A percentile compares a stretch with the other conserved stretches of the same genome.
Conservation (phyloP, 2,113 vertebrate genomes). For the Scytalopus superciliaris region DNA sequence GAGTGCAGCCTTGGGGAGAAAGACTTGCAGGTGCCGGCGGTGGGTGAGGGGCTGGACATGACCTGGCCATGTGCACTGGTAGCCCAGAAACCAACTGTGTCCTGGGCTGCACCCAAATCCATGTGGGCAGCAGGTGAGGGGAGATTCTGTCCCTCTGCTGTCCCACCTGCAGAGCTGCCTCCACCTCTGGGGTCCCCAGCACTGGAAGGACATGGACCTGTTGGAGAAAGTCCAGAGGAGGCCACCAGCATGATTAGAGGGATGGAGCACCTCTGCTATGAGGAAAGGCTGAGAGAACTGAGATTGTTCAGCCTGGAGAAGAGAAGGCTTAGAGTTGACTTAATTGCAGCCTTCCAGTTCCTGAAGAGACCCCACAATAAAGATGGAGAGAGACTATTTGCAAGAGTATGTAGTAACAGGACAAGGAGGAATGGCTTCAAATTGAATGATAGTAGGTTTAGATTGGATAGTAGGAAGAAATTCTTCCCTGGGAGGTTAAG, state of each 20-base stretch:
- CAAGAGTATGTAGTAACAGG: background rate
- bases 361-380: background rate
- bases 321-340: background rate
- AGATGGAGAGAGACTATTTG: background rate
- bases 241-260: no score
- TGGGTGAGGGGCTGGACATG: background rate
- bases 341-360: background rate
- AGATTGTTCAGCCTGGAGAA: background rate
- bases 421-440: background rate
- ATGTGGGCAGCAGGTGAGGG: background rate
- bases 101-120: background rate
- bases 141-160: background rate
- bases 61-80: background rate
- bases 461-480: background rate
- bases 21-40: background rate
- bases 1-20: background rate
- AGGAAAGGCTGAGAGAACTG: background rate
- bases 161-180: background rate
- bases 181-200: background rate
- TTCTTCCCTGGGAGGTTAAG: background rate
- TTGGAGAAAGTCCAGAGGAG: background rate
- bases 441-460: background rate
- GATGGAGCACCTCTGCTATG: rapidly evolving
- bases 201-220: background rate
- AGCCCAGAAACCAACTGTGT: background rate